phyloP scores from a whole-genome alignment of 1,140 invertebrate genomes.

The Drosophila equinoxialis region DNA sequence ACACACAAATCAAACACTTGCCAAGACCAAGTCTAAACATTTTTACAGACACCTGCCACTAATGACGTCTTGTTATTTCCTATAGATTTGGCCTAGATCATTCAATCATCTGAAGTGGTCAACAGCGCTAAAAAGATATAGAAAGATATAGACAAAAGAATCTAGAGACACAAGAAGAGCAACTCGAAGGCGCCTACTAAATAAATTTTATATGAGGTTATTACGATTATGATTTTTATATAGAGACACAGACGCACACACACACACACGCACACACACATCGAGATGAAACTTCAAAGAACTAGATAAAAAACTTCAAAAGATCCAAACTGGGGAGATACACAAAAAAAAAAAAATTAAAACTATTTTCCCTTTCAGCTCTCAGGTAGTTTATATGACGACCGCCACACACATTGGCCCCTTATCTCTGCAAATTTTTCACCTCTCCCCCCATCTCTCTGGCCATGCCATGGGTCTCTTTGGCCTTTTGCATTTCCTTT shows the following conservation, averaged over 20 bases:
- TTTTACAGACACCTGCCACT: constrained; percentile 80
- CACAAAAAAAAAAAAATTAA: constrained; percentile 24
- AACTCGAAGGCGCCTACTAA: constrained; percentile 24
- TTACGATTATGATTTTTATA: constrained; percentile 54
- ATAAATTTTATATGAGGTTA: constrained; percentile 52
- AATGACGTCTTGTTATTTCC: constrained; percentile 76
- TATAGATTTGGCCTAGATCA: constrained; percentile 63
- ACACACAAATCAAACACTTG: constrained; percentile 70
- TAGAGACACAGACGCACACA: not conserved
- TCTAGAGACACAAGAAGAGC: not conserved
- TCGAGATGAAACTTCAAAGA: constrained; percentile 47
- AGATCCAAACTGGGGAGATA: constrained; percentile 3
- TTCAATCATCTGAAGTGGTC: constrained; percentile 78
- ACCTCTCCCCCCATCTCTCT: not conserved
- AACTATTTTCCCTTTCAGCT: constrained; percentile 14
- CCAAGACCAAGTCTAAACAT: constrained; percentile 75
- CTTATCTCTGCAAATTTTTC: constrained; percentile 1
- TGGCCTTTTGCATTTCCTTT: constrained; percentile 51
- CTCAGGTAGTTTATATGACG: constrained; percentile 20
- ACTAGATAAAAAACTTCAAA: constrained; percentile 42
- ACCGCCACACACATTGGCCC: constrained; percentile 33
- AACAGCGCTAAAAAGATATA: constrained; percentile 28
- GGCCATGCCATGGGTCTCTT: not conserved
- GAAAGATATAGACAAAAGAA: not conserved
- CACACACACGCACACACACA: not conserved